These are phyloP conservation scores for Hipposideros larvatus DNA, from an alignment of 2,797 vertebrate genomes.

Conservation along the genomic window DNA sequence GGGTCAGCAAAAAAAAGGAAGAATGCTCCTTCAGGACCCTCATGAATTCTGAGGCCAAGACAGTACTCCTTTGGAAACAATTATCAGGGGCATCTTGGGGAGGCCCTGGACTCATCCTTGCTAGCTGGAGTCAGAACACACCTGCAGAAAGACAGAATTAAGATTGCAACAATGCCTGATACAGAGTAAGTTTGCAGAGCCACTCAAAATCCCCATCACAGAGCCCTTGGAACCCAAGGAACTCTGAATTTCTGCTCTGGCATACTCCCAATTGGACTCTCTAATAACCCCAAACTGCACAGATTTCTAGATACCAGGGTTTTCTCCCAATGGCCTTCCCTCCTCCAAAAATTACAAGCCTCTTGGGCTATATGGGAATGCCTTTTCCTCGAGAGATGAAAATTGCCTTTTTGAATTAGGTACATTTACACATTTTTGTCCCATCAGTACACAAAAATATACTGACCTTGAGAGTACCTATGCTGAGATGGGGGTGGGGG, in stretches of 20 bases:
- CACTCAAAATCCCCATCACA: neutral
- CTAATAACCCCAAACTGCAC: neutral
- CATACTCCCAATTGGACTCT: neutral
- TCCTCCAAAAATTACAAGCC: constrained; percentile 38
- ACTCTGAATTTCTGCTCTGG: neutral
- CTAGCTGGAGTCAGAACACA: neutral
- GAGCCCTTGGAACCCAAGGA: neutral
- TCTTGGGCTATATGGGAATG: neutral
- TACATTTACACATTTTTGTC: constrained; percentile 10
- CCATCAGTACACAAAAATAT: constrained; percentile 16
- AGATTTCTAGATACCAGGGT: neutral
- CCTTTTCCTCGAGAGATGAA: neutral
- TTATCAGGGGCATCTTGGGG: neutral
- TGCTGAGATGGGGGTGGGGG: neutral
- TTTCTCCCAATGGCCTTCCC: neutral
- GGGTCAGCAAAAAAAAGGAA: neutral
- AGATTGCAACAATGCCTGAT: neutral
- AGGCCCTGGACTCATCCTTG: neutral
- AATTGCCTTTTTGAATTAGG: neutral
- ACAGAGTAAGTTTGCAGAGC: neutral
- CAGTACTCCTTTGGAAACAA: neutral
- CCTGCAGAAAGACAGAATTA: neutral
- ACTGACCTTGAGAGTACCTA: neutral
- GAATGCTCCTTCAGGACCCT: neutral
- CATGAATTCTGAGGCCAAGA: neutral